Percentiles rank a stretch among this genome's conserved stretches.
Conservation (phyloP, 2,797 vertebrate species). For the Eupleurogrammus muticus region DNA sequence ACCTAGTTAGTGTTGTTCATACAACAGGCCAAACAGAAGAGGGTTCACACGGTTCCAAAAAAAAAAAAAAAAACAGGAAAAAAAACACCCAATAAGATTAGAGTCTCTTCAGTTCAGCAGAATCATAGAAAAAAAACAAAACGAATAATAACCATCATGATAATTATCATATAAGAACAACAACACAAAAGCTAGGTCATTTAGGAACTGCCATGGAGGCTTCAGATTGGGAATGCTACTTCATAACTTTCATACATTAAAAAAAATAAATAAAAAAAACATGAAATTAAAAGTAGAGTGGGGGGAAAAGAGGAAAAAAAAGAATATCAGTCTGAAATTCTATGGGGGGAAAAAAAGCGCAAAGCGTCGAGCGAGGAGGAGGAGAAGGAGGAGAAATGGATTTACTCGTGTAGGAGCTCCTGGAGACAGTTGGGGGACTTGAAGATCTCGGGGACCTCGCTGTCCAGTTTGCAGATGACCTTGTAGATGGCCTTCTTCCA, state of each 20-base stretch:
- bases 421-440: conserved; percentile 99
- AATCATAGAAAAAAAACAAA: conserved; percentile 82
- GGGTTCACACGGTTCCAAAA: conserved; percentile 70
- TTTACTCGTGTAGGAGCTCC: conserved; percentile 99
- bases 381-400: conserved; percentile 62
- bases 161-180: conserved; percentile 78
- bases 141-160: conserved; percentile 74
- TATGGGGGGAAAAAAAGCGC: conserved; percentile 60
- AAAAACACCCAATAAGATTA: conserved; percentile 65
- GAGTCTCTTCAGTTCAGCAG: conserved; percentile 76
- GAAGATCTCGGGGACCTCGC: conserved; percentile 98
- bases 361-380: conserved; percentile 63
- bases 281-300: conserved; percentile 53
- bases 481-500: conserved; percentile 99
- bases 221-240: conserved; percentile 91
- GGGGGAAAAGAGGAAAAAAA: conserved; percentile 43
- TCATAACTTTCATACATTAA: conserved; percentile 92
- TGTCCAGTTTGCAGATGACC: conserved; percentile 99
- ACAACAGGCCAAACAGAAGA: conserved; percentile 62
- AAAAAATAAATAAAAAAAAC: conserved; percentile 74
- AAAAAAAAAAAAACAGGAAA: conserved; percentile 13
- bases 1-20: conserved; percentile 65
- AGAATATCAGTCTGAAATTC: conserved; percentile 64
- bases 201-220: conserved; percentile 83
- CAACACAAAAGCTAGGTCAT: conserved; percentile 82